A percentile compares a stretch with the other conserved stretches of the same genome.
phyloP scores from a whole-genome alignment of 2,113 vertebrate genomes.

The Stigmatopora argus region DNA sequence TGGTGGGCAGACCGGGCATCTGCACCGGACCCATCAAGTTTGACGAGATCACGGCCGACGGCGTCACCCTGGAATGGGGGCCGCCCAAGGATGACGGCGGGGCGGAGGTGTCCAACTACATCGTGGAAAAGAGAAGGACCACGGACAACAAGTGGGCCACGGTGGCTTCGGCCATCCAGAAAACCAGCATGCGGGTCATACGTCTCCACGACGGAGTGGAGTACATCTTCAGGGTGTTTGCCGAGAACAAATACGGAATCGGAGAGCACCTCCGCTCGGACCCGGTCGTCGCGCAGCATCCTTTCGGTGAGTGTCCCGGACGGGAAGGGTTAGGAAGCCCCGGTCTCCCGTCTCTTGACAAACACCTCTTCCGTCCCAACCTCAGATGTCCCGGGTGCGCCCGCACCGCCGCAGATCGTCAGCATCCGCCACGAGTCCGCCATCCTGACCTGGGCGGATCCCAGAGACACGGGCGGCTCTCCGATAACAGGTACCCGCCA shows the following conservation, averaged over 20 bases:
- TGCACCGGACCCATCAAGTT: slow-evolving; percentile 91
- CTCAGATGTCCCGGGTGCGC: slow-evolving; percentile 92
- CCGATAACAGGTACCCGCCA: slow-evolving; percentile 85
- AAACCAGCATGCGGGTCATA: slow-evolving; percentile 89
- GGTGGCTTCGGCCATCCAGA: slow-evolving; percentile 93
- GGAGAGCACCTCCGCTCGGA: slow-evolving; percentile 92
- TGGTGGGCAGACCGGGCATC: slow-evolving; percentile 94
- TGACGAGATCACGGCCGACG: slow-evolving; percentile 94
- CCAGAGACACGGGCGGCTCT: slow-evolving; percentile 88
- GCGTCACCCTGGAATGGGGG: slow-evolving; percentile 89
- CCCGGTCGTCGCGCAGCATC: slow-evolving; percentile 88
- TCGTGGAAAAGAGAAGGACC: slow-evolving; percentile 91
- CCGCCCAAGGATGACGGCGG: slow-evolving; percentile 92
- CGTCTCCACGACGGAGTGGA: slow-evolving; percentile 91
- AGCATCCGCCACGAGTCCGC: slow-evolving; percentile 86
- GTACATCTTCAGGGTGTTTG: slow-evolving; percentile 92
- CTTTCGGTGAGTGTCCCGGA: slow-evolving; percentile 81
- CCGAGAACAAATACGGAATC: slow-evolving; percentile 96
- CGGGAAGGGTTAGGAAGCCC: no score
- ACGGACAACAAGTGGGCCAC: slow-evolving; percentile 93
- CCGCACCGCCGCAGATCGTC: slow-evolving; percentile 85
- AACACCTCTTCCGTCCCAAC: background rate
- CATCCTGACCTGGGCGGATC: slow-evolving; percentile 87
- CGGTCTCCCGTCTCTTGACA: background rate
- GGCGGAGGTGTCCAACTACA: slow-evolving; percentile 94